Percentiles rank a stretch among this genome's conserved stretches.
phyloP scores from a whole-genome alignment of 2,113 vertebrate genomes.

The Ahaetulla prasina region DNA sequence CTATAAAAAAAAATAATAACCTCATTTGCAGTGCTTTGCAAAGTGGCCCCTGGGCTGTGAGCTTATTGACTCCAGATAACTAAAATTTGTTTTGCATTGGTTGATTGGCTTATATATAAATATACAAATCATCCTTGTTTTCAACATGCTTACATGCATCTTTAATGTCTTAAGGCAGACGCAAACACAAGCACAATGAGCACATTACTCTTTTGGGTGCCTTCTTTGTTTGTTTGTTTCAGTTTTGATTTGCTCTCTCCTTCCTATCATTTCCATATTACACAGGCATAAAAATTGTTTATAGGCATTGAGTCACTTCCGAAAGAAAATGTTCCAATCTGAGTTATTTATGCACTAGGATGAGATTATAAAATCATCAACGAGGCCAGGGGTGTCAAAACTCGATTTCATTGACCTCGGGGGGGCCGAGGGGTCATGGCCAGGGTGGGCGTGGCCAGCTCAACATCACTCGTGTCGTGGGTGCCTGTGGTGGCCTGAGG shows the following conservation, averaged over 20 bases:
- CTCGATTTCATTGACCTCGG: too few species aligned
- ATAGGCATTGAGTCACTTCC: background rate
- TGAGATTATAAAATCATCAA: background rate
- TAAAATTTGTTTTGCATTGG: background rate
- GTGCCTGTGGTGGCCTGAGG: too few species aligned
- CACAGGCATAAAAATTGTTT: background rate
- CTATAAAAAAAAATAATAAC: too few species aligned
- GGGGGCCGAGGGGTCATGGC: too few species aligned
- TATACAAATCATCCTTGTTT: background rate
- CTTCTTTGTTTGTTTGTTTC: background rate
- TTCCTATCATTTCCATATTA: background rate
- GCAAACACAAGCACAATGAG: background rate
- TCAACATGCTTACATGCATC: background rate
- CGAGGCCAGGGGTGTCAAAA: too few species aligned
- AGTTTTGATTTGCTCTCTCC: background rate
- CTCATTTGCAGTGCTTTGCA: background rate
- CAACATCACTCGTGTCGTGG: too few species aligned
- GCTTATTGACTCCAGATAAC: background rate
- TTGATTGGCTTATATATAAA: background rate
- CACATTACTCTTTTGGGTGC: background rate
- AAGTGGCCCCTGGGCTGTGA: background rate
- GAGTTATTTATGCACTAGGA: background rate
- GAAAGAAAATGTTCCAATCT: background rate
- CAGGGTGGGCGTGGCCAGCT: too few species aligned
- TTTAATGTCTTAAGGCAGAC: background rate